Evolutionary conservation across 2,888 invertebrate genomes (phyloP), one percentile per base, ranked within the genome.

Genomic region (Trichopoda pennipes): DNA sequence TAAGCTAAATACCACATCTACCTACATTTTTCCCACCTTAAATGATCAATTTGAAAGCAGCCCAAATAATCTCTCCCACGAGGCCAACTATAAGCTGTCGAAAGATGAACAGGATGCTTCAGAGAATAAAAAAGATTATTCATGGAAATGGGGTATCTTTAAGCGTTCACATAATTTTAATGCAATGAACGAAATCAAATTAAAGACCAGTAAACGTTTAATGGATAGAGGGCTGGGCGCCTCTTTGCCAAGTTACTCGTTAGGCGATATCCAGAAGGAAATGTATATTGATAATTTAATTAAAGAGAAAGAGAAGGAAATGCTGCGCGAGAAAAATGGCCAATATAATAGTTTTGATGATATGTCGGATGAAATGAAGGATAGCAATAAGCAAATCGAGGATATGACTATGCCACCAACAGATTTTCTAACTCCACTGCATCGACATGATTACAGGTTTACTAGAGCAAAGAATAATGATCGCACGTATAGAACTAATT

Each of bases 1-100:
- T 2, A 44, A 44, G 4, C 2, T 16, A 7, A 44, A 16, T 16
- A 3, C 42, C 2, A 9, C 23, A 4, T 14, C 14, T 44, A 6
- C 14, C 3, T 44, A 35, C 35, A 10, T 17, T 44, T 69, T 28
- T 60, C 63, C 64, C 21, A 21, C 60, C 12, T 58, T 83, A 10
- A 85, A 86, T 64, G 88, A 88, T 84, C 87, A 87, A 78, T 38
- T 82, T 12, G 86, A 87, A 55, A 53, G 84, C 16, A 82, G 79
- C 0, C 85, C 85, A 42, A 89, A 90, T 73, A 90, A 91, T 85
- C 85, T 91, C 0, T 88, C 88, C 0, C 90, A 91, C 51, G 91
- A 91, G 83, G 91, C 91, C 51, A 86, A 91, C 84, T 91, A 91
- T 61, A 91, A 91, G 73, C 85, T 91, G 1, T 91, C 91, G 0